Conservation (phyloP, 2,888 invertebrate species). For the Tipula helvola region DNA sequence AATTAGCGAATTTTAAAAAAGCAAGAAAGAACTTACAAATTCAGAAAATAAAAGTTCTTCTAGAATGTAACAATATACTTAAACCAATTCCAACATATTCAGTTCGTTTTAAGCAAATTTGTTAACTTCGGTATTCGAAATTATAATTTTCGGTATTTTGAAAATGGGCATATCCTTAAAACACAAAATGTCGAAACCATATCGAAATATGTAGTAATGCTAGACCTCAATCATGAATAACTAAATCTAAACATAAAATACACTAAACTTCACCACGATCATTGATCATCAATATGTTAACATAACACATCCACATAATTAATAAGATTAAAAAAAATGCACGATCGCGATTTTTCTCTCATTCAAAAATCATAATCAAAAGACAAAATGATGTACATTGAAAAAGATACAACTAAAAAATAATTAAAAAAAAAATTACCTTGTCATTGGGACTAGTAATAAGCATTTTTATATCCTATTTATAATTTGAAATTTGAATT, state of each 20-base stretch:
- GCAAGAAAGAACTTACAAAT: no score
- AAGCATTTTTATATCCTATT: conserved; percentile 7
- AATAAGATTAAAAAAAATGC: neutral
- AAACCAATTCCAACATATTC: no score
- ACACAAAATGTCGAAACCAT: no score
- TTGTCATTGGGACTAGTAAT: conserved; percentile 4
- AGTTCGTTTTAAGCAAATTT: no score
- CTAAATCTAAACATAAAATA: neutral
- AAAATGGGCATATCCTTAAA: no score
- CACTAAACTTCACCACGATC: neutral
- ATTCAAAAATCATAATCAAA: neutral
- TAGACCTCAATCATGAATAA: neutral
- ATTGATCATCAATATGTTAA: neutral
- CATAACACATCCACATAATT: neutral
- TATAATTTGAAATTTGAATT: neutral
- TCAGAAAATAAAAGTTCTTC: no score
- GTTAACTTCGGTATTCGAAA: no score
- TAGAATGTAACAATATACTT: no score
- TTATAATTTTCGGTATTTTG: no score
- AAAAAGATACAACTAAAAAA: neutral
- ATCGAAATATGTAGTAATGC: no score
- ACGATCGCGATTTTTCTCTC: neutral
- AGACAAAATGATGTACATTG: neutral
- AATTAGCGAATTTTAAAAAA: no score
- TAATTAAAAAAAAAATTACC: conserved; percentile 6